Evolutionary conservation across 2,113 vertebrate species (phyloP), one percentile per base, ranked within the genome.

Genomic region (Thinocorus orbignyianus): DNA sequence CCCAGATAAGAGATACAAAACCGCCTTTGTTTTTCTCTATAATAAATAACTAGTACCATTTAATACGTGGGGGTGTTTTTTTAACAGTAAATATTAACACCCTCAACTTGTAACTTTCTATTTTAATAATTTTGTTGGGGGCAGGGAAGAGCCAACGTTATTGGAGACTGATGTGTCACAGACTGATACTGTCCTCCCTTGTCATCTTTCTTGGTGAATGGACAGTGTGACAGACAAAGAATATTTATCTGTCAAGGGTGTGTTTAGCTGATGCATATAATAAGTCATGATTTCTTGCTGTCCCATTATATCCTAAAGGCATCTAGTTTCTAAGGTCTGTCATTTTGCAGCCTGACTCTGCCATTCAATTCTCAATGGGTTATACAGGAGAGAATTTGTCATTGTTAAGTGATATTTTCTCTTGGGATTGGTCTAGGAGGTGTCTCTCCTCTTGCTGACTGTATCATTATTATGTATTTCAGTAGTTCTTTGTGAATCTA

Each of bases 221-320:
- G 72, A 49, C 79, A 88, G 8, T 82, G 66, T 96, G 95, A 90
- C 86, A 66, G 82, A 85, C 73, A 65, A 65, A 78, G 78, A 76
- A 60, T 74, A 72, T 84, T 93, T 74, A 23, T 88, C 91, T 95
- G 84, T 95, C 95, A 89, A 55, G 73, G 30, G 6, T 81, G 39
- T 58, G 51, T 92, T 94, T 95, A 93, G 79, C 51, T 84, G 86
- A 88, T 94, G 64, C 49, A 82, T 57, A 17, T 54, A 77, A 78
- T 87, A 83, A 95, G 65, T 92, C 2, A 88, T n/a, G n/a, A n/a
- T 86, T 94, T 68, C 65, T 87, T 95, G 26, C 55, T 82, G 61
- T 86, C 60, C 62, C n/a, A 51, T 81, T 93, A 55, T 81, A 88
- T 89, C 91, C 92, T 86, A 58, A 91, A 92, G 95, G 86, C 86